These are phyloP conservation scores for Urocynchramus pylzowi DNA, from an alignment of 2,113 vertebrate genomes.

Conservation along the genomic window DNA sequence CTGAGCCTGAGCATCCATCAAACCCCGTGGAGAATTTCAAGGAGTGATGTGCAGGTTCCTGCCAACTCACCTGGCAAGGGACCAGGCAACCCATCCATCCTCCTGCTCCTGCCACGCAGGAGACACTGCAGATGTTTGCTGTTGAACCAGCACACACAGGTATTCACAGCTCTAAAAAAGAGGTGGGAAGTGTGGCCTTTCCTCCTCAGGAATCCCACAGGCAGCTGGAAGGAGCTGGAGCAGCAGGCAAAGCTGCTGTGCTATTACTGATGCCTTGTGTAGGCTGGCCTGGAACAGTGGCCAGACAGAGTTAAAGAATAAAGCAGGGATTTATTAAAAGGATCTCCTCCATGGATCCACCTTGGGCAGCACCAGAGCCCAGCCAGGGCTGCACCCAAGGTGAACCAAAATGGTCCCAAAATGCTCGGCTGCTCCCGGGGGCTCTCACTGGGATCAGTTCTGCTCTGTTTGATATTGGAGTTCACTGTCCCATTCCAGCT, in stretches of 20 bases:
- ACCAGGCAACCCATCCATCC: neutral
- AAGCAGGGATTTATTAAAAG: neutral
- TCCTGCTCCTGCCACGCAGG: neutral
- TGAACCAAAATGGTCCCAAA: neutral
- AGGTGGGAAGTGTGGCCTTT: neutral
- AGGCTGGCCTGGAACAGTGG: neutral
- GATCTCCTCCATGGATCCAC: neutral
- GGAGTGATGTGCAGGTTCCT: neutral
- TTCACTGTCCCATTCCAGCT: neutral
- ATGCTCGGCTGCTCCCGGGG: accelerated
- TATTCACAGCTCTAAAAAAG: neutral
- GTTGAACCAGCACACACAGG: no score
- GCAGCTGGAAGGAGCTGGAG: neutral
- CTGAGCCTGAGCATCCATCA: neutral
- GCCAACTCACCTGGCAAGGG: neutral
- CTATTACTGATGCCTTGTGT: neutral
- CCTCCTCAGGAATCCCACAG: neutral
- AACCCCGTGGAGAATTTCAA: neutral
- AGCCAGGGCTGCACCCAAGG: neutral
- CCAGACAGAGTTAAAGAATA: neutral
- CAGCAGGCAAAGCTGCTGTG: neutral
- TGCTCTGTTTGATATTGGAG: neutral
- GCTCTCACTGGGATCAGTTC: neutral
- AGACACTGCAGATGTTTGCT: neutral
- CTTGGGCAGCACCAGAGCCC: neutral